Conservation (phyloP, 2,888 invertebrate genomes). For the Diarsia mendica region DNA sequence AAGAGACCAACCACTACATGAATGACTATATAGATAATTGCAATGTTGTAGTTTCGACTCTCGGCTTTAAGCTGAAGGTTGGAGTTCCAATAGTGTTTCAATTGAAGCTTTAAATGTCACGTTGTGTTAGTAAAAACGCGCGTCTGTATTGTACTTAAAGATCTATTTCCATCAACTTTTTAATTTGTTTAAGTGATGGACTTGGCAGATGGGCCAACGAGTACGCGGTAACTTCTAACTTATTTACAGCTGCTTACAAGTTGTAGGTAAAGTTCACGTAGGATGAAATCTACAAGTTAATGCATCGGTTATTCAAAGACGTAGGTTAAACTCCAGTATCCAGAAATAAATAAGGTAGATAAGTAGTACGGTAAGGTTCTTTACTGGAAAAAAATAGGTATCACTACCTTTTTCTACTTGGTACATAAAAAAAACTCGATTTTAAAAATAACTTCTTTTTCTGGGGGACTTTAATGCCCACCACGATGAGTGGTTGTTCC, state of each 20-base stretch:
- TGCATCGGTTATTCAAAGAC: neutral
- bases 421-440: neutral
- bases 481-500: no score
- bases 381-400: neutral
- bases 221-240: neutral
- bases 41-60: neutral
- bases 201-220: neutral
- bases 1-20: neutral
- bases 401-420: neutral
- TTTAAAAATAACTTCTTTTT: no score
- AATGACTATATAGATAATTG: neutral
- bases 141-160: neutral
- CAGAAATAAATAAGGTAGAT: neutral
- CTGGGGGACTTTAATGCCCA: no score
- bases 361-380: no score
- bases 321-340: no score
- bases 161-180: neutral
- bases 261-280: constrained; percentile 1
- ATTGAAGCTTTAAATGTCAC: neutral
- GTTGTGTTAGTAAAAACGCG: neutral
- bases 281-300: neutral
- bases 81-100: neutral
- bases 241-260: constrained; percentile 10
- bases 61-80: neutral
- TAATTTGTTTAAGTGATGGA: constrained; percentile 5